These are phyloP conservation scores for Emys orbicularis DNA, from an alignment of 2,797 vertebrate species.

Conservation along the genomic window DNA sequence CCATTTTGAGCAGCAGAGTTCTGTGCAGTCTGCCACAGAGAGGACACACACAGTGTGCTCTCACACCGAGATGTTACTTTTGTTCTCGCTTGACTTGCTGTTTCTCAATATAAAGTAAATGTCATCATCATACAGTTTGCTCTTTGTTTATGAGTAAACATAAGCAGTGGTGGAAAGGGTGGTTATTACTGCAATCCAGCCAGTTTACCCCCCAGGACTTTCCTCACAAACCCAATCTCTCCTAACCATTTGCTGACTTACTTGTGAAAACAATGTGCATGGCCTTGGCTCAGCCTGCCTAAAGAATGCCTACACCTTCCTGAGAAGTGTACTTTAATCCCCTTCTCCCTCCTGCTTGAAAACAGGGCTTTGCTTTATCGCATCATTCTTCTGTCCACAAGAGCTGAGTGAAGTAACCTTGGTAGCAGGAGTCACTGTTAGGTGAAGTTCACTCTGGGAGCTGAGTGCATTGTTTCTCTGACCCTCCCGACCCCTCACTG, in stretches of 20 bases:
- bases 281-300: background rate
- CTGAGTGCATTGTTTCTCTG: constrained; percentile 33
- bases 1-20: background rate
- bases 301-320: constrained; percentile 22
- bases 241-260: constrained; percentile 11
- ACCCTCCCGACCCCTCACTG: background rate
- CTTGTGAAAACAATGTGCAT: background rate
- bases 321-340: constrained; percentile 14
- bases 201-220: background rate
- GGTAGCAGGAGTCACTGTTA: background rate
- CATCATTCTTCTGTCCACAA: background rate
- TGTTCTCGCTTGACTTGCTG: background rate
- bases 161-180: too few species aligned
- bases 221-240: background rate
- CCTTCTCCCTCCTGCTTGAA: background rate
- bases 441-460: constrained; percentile 20
- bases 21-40: background rate
- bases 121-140: background rate
- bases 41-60: background rate
- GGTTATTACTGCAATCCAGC: background rate
- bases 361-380: constrained; percentile 6
- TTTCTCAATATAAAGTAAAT: background rate
- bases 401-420: background rate
- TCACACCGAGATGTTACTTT: background rate
- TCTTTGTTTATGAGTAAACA: background rate